Evolutionary conservation across 2,113 vertebrate species (phyloP).

Genomic region (Calidris pugnax): DNA sequence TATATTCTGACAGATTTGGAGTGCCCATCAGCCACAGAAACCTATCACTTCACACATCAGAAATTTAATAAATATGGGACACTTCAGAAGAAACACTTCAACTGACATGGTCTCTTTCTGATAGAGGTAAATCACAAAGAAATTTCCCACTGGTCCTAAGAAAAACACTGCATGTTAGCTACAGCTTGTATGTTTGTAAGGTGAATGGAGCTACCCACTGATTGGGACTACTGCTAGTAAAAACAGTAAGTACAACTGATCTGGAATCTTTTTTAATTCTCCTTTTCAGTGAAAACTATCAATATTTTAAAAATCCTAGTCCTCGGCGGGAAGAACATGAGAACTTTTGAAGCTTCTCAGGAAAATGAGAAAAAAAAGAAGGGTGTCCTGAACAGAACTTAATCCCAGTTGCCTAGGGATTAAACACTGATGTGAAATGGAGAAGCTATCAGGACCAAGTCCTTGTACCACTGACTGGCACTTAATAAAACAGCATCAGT

Average conservation of each 20-base stretch:
- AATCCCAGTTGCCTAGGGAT: neutral
- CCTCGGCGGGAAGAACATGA: neutral
- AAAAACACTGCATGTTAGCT: neutral
- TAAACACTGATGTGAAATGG: neutral
- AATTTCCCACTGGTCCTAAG: neutral
- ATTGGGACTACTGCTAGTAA: neutral
- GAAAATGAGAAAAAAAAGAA: neutral
- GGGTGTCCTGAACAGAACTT: neutral
- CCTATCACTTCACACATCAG: neutral
- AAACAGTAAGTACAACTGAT: neutral
- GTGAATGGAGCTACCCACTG: neutral
- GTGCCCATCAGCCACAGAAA: neutral
- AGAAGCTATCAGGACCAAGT: neutral
- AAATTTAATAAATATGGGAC: neutral
- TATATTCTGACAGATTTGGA: neutral
- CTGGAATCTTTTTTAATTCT: neutral
- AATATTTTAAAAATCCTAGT: neutral
- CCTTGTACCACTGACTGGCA: neutral
- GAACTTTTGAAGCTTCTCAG: neutral
- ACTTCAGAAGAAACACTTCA: neutral
- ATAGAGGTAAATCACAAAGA: neutral
- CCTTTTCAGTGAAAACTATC: neutral
- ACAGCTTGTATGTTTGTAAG: neutral
- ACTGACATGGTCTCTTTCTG: neutral
- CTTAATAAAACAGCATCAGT: neutral